phyloP scores from a whole-genome alignment of 2,113 vertebrate species.

The Anarrhichthys ocellatus region DNA sequence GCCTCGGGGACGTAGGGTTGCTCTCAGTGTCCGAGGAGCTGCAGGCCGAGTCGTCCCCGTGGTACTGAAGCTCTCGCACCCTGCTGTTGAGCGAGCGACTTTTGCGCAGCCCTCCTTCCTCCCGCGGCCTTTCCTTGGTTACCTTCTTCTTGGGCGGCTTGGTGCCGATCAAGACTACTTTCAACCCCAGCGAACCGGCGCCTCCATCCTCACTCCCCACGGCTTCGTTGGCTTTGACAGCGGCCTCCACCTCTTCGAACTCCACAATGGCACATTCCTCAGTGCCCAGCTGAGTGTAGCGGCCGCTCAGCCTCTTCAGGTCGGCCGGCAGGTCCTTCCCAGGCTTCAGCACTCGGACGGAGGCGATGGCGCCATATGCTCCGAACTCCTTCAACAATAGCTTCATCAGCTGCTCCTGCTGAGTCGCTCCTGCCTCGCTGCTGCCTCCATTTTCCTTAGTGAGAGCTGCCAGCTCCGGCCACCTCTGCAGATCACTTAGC shows the following conservation, averaged over 20 bases:
- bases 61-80: conserved; percentile 92
- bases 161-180: conserved; percentile 91
- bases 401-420: conserved; percentile 94
- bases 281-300: conserved; percentile 89
- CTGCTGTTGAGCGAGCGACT: conserved; percentile 91
- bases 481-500: conserved; percentile 89
- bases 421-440: conserved; percentile 72
- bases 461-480: conserved; percentile 84
- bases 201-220: conserved; percentile 80
- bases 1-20: conserved; percentile 89
- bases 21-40: conserved; percentile 97
- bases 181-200: conserved; percentile 81
- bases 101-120: conserved; percentile 84
- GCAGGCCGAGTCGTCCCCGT: conserved; percentile 93
- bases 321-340: conserved; percentile 93
- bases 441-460: conserved; percentile 62
- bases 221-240: conserved; percentile 90
- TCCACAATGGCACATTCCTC: conserved; percentile 95
- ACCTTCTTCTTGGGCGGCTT: conserved; percentile 97
- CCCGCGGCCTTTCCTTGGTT: conserved; percentile 86
- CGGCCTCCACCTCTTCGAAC: conserved; percentile 96
- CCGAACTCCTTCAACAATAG: conserved; percentile 94
- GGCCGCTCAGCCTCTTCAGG: conserved; percentile 90
- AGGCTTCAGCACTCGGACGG: conserved; percentile 92
- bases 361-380: conserved; percentile 90